These are phyloP conservation scores for Bubo scandiacus DNA, from an alignment of 2,113 vertebrate species.

Conservation along the genomic window DNA sequence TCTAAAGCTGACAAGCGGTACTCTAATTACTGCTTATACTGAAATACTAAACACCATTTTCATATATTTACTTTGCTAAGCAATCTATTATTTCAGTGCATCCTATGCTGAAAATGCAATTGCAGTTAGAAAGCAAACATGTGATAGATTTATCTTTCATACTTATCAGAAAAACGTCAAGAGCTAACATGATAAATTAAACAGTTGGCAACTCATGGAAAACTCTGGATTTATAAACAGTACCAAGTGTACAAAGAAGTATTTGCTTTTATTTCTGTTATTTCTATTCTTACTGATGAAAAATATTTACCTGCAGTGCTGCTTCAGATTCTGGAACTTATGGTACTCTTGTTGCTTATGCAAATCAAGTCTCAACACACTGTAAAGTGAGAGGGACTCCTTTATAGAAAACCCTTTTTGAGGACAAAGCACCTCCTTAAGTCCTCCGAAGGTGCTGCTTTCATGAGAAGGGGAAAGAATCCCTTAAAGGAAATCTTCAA, in stretches of 20 bases:
- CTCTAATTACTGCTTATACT: constrained; percentile 61
- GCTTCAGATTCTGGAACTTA: background rate
- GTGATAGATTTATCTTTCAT: constrained; percentile 52
- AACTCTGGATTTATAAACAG: background rate
- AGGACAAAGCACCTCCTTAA: background rate
- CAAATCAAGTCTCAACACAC: background rate
- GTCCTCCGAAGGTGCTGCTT: background rate
- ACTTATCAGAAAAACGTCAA: constrained; percentile 43
- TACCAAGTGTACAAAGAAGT: background rate
- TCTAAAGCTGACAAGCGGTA: constrained; percentile 65
- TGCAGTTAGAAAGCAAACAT: constrained; percentile 25
- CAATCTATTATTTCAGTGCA: constrained; percentile 56
- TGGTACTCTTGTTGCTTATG: background rate
- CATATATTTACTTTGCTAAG: constrained; percentile 62
- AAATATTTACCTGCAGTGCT: background rate
- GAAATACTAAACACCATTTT: constrained; percentile 64
- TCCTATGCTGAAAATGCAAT: constrained; percentile 34
- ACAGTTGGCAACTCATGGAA: background rate
- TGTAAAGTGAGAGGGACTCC: background rate
- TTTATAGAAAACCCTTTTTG: background rate
- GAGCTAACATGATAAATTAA: constrained; percentile 31
- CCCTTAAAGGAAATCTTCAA: background rate
- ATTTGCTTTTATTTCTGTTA: background rate
- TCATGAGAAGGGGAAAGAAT: background rate
- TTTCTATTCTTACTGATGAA: background rate